phyloP scores from a whole-genome alignment of 2,888 invertebrate genomes.

The Spilosoma lubricipeda region DNA sequence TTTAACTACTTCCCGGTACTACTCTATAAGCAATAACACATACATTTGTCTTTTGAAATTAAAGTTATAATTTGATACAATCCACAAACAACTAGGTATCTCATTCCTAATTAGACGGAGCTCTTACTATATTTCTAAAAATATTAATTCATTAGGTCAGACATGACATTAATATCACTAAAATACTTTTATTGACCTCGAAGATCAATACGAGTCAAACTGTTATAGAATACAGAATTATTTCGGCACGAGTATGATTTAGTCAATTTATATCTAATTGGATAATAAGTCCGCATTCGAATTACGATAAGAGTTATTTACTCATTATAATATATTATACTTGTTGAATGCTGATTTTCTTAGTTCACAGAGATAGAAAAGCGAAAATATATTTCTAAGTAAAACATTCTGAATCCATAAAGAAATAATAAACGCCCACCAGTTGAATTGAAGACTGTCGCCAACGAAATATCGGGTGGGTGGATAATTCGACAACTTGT shows the following conservation, averaged over 20 bases:
- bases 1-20: too few species aligned
- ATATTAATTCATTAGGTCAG: neutral
- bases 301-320: too few species aligned
- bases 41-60: too few species aligned
- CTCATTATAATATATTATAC: neutral
- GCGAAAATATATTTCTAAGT: neutral
- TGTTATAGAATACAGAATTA: neutral
- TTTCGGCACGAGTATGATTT: neutral
- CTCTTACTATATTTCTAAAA: too few species aligned
- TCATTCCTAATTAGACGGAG: too few species aligned
- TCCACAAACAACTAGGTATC: too few species aligned
- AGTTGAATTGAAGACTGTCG: neutral
- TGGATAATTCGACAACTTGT: conserved; percentile 6
- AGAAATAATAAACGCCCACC: conserved; percentile 2
- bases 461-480: conserved; percentile 1
- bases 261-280: neutral
- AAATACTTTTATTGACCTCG: neutral
- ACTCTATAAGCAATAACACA: too few species aligned
- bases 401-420: neutral
- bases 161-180: too few species aligned
- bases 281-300: neutral
- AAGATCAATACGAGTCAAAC: neutral
- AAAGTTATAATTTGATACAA: too few species aligned
- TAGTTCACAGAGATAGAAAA: neutral
- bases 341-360: neutral